These are phyloP conservation scores for Octopus sinensis DNA, from an alignment of 1,140 invertebrate species.

Conservation along the genomic window DNA sequence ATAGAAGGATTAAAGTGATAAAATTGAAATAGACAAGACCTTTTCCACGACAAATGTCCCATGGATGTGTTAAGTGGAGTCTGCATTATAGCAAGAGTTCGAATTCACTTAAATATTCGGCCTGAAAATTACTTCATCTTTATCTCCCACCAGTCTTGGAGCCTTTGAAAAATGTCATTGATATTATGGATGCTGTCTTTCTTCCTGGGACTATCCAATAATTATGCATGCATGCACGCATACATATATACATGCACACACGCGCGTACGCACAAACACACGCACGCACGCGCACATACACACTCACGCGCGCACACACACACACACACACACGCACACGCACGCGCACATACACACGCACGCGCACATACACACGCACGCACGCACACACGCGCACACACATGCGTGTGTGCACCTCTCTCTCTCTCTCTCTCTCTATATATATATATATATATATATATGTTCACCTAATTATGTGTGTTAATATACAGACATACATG, in stretches of 20 bases:
- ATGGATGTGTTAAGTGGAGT: no score
- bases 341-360: constrained; percentile 10
- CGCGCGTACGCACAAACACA: not conserved
- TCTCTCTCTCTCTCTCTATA: not conserved
- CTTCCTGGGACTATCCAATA: not conserved
- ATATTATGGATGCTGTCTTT: no score
- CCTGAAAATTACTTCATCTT: no score
- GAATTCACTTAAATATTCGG: no score
- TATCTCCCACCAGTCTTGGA: no score
- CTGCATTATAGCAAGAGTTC: no score
- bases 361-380: constrained; percentile 17
- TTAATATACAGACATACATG: not conserved
- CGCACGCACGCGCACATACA: not conserved
- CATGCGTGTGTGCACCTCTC: constrained; percentile 12
- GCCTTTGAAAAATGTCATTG: no score
- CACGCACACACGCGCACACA: constrained; percentile 13
- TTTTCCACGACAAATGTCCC: no score
- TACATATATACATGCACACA: not conserved
- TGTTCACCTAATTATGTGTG: not conserved
- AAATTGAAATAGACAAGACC: no score
- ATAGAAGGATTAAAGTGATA: no score
- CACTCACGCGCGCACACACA: not conserved
- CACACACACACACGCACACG: not conserved
- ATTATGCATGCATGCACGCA: not conserved
- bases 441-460: not conserved